Percentiles rank a stretch among this genome's conserved stretches.
phyloP scores from a whole-genome alignment of 2,888 invertebrate species.

The Allygus modestus region DNA sequence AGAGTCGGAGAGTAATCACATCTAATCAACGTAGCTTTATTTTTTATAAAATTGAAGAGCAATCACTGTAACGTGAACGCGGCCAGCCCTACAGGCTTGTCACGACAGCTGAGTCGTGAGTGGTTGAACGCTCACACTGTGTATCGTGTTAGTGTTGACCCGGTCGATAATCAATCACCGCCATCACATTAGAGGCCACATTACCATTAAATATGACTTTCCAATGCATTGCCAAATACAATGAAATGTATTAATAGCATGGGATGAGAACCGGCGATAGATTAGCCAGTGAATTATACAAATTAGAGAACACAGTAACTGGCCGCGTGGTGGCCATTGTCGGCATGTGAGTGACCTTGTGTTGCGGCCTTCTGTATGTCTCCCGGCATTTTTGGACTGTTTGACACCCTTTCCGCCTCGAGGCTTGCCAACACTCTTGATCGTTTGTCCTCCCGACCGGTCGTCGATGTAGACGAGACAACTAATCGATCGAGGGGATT shows the following conservation, averaged over 20 bases:
- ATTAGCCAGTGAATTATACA: background rate
- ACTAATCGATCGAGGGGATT: background rate
- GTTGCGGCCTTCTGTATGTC: background rate
- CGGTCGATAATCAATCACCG: slow-evolving; percentile 18
- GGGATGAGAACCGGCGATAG: background rate
- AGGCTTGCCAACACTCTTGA: background rate
- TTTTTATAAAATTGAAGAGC: too few relatives aligned
- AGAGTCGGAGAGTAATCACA: too few relatives aligned
- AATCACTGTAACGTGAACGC: too few relatives aligned
- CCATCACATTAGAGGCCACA: background rate
- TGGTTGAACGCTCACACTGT: too few relatives aligned
- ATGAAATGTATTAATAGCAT: background rate
- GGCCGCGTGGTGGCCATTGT: background rate
- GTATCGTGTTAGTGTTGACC: too few relatives aligned
- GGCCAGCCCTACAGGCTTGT: too few relatives aligned
- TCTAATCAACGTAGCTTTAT: too few relatives aligned
- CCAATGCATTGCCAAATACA: background rate
- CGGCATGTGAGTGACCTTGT: background rate
- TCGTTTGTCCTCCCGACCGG: background rate
- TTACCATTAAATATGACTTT: background rate
- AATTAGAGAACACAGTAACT: background rate
- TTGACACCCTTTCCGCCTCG: background rate
- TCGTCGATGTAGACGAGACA: background rate
- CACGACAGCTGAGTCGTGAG: too few relatives aligned
- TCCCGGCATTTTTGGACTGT: background rate